Conservation (phyloP, 2,113 vertebrate genomes). For the Reinhardtius hippoglossoides region DNA sequence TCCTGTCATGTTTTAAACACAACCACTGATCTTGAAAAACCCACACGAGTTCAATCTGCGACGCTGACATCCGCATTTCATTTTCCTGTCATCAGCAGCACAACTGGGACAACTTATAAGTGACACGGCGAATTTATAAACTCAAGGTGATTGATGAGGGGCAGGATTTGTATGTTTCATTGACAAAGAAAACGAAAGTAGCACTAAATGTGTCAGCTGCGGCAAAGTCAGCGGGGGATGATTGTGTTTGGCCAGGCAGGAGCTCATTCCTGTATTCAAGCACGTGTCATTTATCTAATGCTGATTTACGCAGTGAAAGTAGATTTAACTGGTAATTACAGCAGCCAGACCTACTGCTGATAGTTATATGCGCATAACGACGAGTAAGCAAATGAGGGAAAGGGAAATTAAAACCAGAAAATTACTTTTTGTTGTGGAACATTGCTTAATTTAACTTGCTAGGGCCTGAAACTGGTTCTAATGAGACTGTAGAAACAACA, state of each 20-base stretch:
- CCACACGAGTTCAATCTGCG: neutral
- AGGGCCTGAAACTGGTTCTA: neutral
- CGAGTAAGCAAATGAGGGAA: neutral
- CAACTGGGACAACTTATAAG: neutral
- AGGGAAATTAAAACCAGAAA: too few species aligned
- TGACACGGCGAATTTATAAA: slow-evolving; percentile 4
- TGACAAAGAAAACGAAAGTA: neutral
- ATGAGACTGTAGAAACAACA: neutral
- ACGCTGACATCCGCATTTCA: slow-evolving; percentile 9
- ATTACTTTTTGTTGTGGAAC: neutral
- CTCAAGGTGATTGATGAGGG: slow-evolving; percentile 21
- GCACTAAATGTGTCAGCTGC: slow-evolving; percentile 20
- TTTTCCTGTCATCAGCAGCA: slow-evolving; percentile 18
- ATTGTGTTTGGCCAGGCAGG: neutral
- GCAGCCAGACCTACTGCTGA: neutral
- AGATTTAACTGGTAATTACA: neutral
- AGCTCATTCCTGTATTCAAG: neutral
- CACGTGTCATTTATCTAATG: neutral
- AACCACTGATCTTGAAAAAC: slow-evolving; percentile 3
- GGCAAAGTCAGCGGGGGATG: slow-evolving; percentile 23
- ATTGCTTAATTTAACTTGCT: neutral
- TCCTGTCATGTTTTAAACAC: neutral
- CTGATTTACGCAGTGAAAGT: neutral
- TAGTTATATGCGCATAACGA: neutral
- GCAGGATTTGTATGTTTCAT: slow-evolving; percentile 13